Evolutionary conservation across 2,797 vertebrate genomes (phyloP), one percentile per base, ranked within the genome.

Genomic region (Pitangus sulphuratus): DNA sequence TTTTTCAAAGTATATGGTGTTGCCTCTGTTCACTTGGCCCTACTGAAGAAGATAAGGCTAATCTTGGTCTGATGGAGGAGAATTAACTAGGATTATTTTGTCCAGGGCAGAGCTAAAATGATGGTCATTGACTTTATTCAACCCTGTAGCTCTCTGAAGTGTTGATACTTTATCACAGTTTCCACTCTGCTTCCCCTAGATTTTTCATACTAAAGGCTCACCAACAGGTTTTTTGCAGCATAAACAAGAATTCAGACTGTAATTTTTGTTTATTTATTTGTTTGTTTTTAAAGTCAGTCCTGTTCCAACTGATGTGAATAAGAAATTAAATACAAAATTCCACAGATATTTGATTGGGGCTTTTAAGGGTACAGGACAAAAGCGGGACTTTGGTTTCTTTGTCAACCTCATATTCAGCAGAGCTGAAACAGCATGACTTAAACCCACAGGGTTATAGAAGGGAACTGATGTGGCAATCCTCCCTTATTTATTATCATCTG

Each of bases 331-430:
- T 57, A 71, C 4, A 65, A 65, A 76, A 68, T 42, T 31, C 21
- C 17, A 21, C 2, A 57, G n/a, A 31, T 30, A 14, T 12, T 48
- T 54, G 13, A 57, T 0, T 39, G 28, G 11, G 11, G 2, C 5
- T 74, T 84, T 74, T 50, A 56, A 11, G 15, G 16, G 3, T 39
- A 80, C 7, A 77, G 24, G 18, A 45, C 1, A 3, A 89, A 7
- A 80, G 8, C 1, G 17, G 12, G 37, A 14, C 10, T 93, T 90
- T 42, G 9, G 7, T 51, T 86, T 61, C 68, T 84, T 61, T 30
- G 26, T 47, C 7, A 13, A 21, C 4, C 18, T 37, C 1, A 0
- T 3, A 5, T 40, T 24, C 1, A 1, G n/a, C 50, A 65, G 86
- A 84, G 84, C 5, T 28, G 48, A 89, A 24, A 20, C 22, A 54